Evolutionary conservation across 2,113 vertebrate species (phyloP).

Genomic region (Zosterops lateralis): DNA sequence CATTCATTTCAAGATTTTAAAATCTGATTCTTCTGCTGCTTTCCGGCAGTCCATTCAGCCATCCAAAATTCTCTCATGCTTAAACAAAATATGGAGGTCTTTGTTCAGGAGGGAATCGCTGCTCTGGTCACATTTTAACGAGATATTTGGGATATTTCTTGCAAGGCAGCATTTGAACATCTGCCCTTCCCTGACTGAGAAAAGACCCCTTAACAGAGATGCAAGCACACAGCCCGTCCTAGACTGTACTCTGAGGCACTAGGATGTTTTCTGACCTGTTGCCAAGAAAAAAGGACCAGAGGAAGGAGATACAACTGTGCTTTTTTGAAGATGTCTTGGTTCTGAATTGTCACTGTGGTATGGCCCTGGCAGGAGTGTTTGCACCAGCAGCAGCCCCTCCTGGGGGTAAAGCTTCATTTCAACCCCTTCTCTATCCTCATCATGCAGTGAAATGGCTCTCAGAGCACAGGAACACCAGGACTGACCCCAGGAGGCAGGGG

Average conservation of each 20-base stretch:
- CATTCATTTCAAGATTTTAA: neutral
- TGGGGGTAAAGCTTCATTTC: neutral
- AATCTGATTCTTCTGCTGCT: neutral
- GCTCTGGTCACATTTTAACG: neutral
- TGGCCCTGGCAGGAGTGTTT: neutral
- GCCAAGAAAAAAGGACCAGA: neutral
- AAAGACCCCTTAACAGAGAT: neutral
- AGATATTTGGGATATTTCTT: neutral
- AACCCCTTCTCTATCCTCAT: neutral
- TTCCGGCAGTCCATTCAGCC: neutral
- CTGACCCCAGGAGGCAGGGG: neutral
- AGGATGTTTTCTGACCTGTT: neutral
- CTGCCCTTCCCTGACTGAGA: neutral
- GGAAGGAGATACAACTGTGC: accelerated
- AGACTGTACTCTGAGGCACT: neutral
- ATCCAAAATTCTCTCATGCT: neutral
- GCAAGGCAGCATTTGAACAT: neutral
- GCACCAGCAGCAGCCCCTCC: neutral
- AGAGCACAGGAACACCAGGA: neutral
- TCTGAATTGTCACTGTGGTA: neutral
- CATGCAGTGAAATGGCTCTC: neutral
- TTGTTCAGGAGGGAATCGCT: neutral
- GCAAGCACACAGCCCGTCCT: neutral
- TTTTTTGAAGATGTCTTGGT: neutral
- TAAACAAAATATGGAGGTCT: neutral